These are phyloP conservation scores for Zaprionus gabonicus DNA, from an alignment of 1,140 invertebrate genomes.

Conservation along the genomic window DNA sequence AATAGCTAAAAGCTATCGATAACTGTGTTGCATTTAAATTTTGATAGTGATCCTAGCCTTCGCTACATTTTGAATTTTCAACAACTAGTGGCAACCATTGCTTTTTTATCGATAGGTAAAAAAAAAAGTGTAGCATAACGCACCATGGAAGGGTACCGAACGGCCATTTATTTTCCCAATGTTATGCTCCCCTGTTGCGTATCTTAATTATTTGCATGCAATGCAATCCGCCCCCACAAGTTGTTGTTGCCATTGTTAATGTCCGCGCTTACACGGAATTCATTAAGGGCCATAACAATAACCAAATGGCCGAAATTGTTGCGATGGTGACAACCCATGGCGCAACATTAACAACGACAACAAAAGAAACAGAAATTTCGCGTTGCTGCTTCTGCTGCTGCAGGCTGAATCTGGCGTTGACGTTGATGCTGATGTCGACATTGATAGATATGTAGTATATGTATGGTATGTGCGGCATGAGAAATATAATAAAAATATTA, in stretches of 20 bases:
- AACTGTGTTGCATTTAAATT: neutral
- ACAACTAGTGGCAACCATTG: neutral
- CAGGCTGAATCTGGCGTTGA: conserved; percentile 24
- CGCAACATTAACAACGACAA: neutral
- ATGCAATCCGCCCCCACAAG: conserved; percentile 10
- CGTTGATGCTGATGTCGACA: conserved; percentile 35
- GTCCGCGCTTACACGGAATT: conserved; percentile 53
- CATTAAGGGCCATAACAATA: conserved; percentile 70
- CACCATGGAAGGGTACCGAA: neutral
- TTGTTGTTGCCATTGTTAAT: conserved; percentile 44
- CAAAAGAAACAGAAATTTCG: neutral
- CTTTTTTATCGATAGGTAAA: conserved; percentile 15
- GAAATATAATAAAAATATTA: conserved; percentile 1
- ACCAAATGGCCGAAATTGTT: conserved; percentile 55
- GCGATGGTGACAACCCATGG: conserved; percentile 3
- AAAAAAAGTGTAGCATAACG: neutral
- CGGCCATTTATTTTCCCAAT: conserved; percentile 45
- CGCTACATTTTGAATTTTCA: neutral
- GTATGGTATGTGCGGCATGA: conserved; percentile 29
- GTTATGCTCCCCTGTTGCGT: conserved; percentile 24
- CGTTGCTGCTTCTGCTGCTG: neutral
- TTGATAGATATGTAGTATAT: neutral
- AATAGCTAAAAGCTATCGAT: neutral
- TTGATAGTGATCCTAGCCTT: neutral
- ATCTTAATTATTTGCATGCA: conserved; percentile 69